Evolutionary conservation across 2,888 invertebrate species (phyloP).

Genomic region (Seira ritae): DNA sequence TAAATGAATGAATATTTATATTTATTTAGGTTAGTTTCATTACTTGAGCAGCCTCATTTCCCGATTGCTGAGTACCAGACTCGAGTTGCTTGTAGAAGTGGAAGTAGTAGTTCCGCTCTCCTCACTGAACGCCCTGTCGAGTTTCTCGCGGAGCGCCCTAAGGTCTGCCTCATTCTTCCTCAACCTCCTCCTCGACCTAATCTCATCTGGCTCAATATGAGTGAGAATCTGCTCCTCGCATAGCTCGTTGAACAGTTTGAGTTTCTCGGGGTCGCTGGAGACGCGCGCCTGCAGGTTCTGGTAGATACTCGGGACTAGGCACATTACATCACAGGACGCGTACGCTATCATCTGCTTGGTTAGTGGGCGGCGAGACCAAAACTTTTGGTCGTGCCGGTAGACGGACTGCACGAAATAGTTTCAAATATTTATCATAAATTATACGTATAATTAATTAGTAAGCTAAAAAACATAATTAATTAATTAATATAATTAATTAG

Average conservation of each 20-base stretch:
- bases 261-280: conserved; percentile 73
- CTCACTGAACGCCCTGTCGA: conserved; percentile 78
- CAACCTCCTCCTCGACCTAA: conserved; percentile 90
- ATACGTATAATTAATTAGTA: conserved; percentile 9
- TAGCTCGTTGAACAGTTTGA: conserved; percentile 87
- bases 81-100: conserved; percentile 80
- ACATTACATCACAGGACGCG: conserved; percentile 91
- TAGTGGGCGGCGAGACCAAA: conserved; percentile 91
- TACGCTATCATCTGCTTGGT: conserved; percentile 94
- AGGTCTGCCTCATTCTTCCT: conserved; percentile 94
- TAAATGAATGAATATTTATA: too few species aligned
- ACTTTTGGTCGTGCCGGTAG: conserved; percentile 87
- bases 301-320: conserved; percentile 86
- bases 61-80: conserved; percentile 92
- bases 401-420: conserved; percentile 84
- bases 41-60: conserved; percentile 90
- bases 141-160: conserved; percentile 87
- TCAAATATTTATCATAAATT: too few species aligned
- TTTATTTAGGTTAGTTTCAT: neutral
- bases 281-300: conserved; percentile 51
- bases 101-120: neutral
- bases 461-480: neutral
- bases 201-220: conserved; percentile 90
- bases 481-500: too few species aligned
- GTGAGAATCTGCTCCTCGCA: conserved; percentile 91